These are phyloP conservation scores for Meloidogyne exigua DNA, from an alignment of 1,140 invertebrate genomes.

Conservation along the genomic window DNA sequence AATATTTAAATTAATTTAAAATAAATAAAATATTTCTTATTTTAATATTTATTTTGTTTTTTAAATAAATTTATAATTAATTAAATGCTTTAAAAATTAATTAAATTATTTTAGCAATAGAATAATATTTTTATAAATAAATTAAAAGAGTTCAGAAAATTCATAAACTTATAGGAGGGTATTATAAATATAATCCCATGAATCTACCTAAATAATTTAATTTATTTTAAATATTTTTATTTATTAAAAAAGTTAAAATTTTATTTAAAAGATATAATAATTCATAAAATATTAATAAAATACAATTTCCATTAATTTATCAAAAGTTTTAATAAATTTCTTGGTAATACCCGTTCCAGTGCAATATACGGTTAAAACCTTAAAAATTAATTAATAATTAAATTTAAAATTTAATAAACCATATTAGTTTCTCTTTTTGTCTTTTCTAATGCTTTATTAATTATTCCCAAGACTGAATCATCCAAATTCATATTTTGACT, in stretches of 20 bases:
- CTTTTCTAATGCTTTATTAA: not conserved
- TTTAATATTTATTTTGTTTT: not conserved
- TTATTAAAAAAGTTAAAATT: too few species aligned
- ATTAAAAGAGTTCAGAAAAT: too few species aligned
- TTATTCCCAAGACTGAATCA: slow-evolving; percentile 54
- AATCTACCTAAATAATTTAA: too few species aligned
- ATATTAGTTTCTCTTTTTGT: not conserved
- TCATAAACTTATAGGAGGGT: too few species aligned
- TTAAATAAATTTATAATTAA: too few species aligned
- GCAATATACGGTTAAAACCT: not conserved
- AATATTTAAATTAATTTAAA: not conserved
- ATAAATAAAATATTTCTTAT: not conserved
- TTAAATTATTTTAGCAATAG: too few species aligned
- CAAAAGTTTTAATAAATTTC: not conserved
- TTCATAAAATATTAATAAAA: not conserved
- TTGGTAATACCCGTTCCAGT: not conserved
- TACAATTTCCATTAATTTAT: not conserved
- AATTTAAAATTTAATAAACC: not conserved
- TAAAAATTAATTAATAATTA: too few species aligned
- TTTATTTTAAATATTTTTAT: too few species aligned
- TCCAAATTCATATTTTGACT: slow-evolving; percentile 25
- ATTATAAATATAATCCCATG: too few species aligned
- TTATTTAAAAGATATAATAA: too few species aligned
- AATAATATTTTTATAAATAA: too few species aligned
- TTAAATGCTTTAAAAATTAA: too few species aligned